These are phyloP conservation scores for Coelopa frigida DNA, from an alignment of 1,140 invertebrate species.

Conservation along the genomic window DNA sequence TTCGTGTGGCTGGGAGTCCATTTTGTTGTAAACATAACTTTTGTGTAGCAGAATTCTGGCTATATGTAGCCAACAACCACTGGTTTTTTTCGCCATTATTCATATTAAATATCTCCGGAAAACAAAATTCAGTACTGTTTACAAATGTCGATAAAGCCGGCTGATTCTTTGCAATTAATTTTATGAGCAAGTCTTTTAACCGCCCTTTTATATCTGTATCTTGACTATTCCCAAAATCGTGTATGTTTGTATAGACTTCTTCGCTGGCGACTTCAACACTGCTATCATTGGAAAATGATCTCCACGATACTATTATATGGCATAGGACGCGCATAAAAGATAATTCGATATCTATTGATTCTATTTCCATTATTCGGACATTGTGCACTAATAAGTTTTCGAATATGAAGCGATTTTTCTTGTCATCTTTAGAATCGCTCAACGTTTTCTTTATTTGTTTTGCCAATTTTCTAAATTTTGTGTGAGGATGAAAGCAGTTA, in stretches of 20 bases:
- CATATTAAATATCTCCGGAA: conserved; percentile 18
- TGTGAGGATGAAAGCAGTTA: too few relatives aligned
- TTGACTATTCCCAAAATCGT: conserved; percentile 12
- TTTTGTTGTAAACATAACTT: conserved; percentile 28
- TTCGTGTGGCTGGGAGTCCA: conserved; percentile 23
- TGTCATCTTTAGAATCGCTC: too few relatives aligned
- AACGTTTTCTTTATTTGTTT: too few relatives aligned
- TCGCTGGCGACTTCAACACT: conserved; percentile 19
- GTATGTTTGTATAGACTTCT: conserved; percentile 15
- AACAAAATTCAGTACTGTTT: conserved; percentile 33
- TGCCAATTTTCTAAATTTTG: too few relatives aligned
- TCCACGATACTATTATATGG: conserved; percentile 17
- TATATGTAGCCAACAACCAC: conserved; percentile 24
- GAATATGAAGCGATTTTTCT: neutral
- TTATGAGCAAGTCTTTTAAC: conserved; percentile 12
- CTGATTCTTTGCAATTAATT: neutral
- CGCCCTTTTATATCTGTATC: conserved; percentile 13
- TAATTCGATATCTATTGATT: conserved; percentile 17
- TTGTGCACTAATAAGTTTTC: conserved; percentile 25
- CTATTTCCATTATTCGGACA: conserved; percentile 22
- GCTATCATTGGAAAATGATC: conserved; percentile 16
- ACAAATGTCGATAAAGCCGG: conserved; percentile 12
- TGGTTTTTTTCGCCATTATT: conserved; percentile 8
- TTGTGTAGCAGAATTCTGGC: conserved; percentile 17
- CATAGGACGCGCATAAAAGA: conserved; percentile 13